Base-by-base conservation (phyloP, 2,797 vertebrate genomes). In the Acipenser transmontanus region DNA sequence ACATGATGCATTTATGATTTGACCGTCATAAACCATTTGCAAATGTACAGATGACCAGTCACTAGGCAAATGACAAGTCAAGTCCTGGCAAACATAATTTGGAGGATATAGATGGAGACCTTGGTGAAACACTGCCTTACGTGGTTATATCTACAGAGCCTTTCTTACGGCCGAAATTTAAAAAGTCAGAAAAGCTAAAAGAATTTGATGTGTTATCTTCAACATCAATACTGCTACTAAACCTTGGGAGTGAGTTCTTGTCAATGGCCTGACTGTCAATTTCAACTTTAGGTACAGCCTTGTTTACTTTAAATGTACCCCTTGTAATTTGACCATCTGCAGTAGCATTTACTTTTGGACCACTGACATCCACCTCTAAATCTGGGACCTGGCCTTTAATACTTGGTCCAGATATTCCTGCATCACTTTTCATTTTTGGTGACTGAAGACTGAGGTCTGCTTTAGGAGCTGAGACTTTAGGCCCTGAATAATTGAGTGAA, bases 131-230 rank as follows among this genome's bases (percentile, higher is more conserved):
- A 9, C 9, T 9, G 9, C n/a, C n/a, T 9, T 54, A 9, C n/a
- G 52, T 54, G 8, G 52, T 54, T 9, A 54, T 54, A 54, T 54
- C 51, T 54, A 73, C 66, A 64, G 62, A 65, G 2, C 64, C 63
- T 50, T 76, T 69, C 14, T 76, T 67, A 12, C 69, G 60, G 17
- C 72, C 64, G 13, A 90, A 82, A 47, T 83, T 62, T 7, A 90
- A 86, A 87, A 89, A 89, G 50, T 90, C 90, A 66, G 87, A 80
- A 47, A 91, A 84, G 67, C 86, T 17, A 59, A 81, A 6, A 6
- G 82, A 74, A 59, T 87, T 9, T 72, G 81, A 85, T 7, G 87
- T 48, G 48, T 69, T 86, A 7, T 87, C 72, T 34, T 74, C 78
- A 60, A 76, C 77, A 50, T 80, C 73, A 11, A 69, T 56, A 34